Conservation (phyloP, 2,888 invertebrate species). For the Protophormia terraenovae region DNA sequence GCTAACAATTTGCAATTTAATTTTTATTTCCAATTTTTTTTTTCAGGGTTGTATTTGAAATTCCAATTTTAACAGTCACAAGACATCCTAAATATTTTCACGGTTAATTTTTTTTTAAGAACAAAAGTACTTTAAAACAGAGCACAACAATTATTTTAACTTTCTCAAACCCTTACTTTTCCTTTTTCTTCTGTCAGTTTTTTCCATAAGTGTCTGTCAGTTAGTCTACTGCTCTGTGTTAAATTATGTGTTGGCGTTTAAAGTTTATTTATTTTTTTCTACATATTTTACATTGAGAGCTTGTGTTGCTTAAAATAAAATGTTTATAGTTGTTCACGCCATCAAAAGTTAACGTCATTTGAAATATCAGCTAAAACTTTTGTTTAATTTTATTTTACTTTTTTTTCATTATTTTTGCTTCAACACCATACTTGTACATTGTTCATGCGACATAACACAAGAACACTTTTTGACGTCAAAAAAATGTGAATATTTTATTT, state of each 20-base stretch:
- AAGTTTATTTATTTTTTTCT: constrained; percentile 4
- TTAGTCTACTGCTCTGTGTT: not conserved
- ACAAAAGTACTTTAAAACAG: constrained; percentile 2
- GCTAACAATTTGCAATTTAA: not conserved
- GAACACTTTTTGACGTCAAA: constrained; percentile 44
- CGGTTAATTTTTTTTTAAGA: not conserved
- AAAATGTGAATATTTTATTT: not conserved
- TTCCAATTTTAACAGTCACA: not conserved
- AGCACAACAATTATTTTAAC: constrained; percentile 8
- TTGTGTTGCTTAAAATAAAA: constrained; percentile 38
- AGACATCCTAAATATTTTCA: not conserved
- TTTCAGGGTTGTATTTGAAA: too few species aligned
- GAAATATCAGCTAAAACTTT: constrained; percentile 58
- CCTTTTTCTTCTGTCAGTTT: not conserved
- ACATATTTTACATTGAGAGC: not conserved
- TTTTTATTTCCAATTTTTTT: not conserved
- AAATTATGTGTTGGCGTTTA: constrained; percentile 41
- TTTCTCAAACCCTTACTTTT: not conserved
- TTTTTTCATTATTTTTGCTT: constrained; percentile 16
- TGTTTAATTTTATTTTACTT: constrained; percentile 32
- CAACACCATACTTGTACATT: not conserved
- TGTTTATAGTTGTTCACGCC: constrained; percentile 48
- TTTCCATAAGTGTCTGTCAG: not conserved
- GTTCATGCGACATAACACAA: constrained; percentile 13
- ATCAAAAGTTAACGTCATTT: constrained; percentile 62